These are phyloP conservation scores for Gavialis gangeticus DNA, from an alignment of 2,113 vertebrate genomes.

Conservation along the genomic window DNA sequence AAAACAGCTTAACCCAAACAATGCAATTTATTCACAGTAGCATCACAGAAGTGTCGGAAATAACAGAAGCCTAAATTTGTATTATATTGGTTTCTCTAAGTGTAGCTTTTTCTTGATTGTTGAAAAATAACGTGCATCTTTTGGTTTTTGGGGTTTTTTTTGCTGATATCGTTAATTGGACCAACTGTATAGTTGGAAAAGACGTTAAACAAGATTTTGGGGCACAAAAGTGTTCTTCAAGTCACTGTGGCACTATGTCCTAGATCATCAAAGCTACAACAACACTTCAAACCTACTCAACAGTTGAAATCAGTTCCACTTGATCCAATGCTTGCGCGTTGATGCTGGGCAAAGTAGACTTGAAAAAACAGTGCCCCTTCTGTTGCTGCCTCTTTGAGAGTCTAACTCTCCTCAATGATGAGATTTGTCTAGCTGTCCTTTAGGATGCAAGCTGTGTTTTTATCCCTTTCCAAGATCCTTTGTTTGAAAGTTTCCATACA, in stretches of 20 bases:
- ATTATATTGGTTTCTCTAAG: not conserved
- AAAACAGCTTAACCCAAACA: not conserved
- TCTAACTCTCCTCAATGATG: too few relatives aligned
- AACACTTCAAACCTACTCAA: too few relatives aligned
- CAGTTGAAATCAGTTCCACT: not conserved
- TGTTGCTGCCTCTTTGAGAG: too few relatives aligned
- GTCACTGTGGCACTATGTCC: too few relatives aligned
- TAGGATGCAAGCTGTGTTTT: not conserved
- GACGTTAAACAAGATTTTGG: not conserved
- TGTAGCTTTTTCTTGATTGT: accelerated
- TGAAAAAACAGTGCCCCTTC: too few relatives aligned
- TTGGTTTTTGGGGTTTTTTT: too few relatives aligned
- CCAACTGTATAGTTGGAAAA: not conserved
- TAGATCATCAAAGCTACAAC: too few relatives aligned
- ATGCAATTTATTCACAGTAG: not conserved
- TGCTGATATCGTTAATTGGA: too few relatives aligned
- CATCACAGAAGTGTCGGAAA: not conserved
- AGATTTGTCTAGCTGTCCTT: too few relatives aligned
- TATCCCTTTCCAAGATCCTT: not conserved
- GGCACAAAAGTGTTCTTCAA: too few relatives aligned
- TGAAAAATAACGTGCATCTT: too few relatives aligned
- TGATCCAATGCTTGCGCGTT: not conserved
- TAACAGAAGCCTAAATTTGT: not conserved
- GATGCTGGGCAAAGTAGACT: too few relatives aligned
- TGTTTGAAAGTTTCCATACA: not conserved